These are phyloP conservation scores for Macquaria ambigua DNA, from an alignment of 2,113 vertebrate genomes.

Conservation along the genomic window DNA sequence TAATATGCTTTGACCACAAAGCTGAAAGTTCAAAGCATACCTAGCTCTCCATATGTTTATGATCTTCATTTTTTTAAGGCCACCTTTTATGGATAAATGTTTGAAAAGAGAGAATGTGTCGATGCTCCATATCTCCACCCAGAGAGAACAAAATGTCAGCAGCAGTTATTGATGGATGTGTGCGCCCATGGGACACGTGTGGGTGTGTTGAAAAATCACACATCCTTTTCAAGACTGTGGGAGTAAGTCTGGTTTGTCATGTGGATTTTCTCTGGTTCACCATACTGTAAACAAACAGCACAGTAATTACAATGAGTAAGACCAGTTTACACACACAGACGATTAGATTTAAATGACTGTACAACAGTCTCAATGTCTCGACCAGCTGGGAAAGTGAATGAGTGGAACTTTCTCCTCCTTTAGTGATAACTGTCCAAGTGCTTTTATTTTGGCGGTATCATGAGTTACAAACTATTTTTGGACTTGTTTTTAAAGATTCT, in stretches of 20 bases:
- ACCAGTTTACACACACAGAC: neutral
- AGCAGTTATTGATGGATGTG: constrained; percentile 6
- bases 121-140: constrained; percentile 11
- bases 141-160: neutral
- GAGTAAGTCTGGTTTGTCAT: constrained; percentile 31
- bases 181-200: neutral
- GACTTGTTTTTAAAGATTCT: neutral
- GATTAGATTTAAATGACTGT: neutral
- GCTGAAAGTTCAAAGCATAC: neutral
- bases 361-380: neutral
- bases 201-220: constrained; percentile 42
- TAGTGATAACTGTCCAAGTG: no score
- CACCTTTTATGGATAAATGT: constrained; percentile 45
- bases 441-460: neutral
- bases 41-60: neutral
- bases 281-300: constrained; percentile 46
- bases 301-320: constrained; percentile 12
- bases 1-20: neutral
- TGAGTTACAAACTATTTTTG: neutral
- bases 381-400: constrained; percentile 9
- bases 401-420: neutral
- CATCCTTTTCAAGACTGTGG: constrained; percentile 49
- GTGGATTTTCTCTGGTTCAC: constrained; percentile 46
- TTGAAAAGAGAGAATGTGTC: neutral
- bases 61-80: neutral